A percentile compares a stretch with the other conserved stretches of the same genome.
phyloP scores from a whole-genome alignment of 2,888 invertebrate genomes.

The Busseola fusca region DNA sequence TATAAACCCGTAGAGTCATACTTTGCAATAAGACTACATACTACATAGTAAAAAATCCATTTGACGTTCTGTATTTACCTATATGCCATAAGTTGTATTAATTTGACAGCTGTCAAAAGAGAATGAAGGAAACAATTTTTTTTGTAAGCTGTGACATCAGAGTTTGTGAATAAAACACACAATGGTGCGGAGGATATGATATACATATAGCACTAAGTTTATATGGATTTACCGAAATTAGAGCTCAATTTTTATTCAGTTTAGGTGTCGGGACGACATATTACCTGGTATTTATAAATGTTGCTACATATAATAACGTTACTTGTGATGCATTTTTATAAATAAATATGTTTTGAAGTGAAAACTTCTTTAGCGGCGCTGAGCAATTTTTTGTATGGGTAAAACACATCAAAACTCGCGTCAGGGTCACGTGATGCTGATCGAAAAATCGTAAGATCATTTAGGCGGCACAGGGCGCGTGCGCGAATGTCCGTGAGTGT shows the following conservation, averaged over 20 bases:
- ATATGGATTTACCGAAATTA: constrained; percentile 47
- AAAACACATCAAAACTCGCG: too few relatives aligned
- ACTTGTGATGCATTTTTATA: not conserved
- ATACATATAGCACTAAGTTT: constrained; percentile 32
- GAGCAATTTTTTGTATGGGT: too few relatives aligned
- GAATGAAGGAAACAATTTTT: not conserved
- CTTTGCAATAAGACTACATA: not conserved
- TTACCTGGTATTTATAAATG: constrained; percentile 44
- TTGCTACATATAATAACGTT: constrained; percentile 29
- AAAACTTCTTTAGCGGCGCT: too few relatives aligned
- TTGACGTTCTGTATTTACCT: constrained; percentile 1
- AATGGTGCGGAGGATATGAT: constrained; percentile 16
- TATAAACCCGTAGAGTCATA: not conserved
- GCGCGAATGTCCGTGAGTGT: too few relatives aligned
- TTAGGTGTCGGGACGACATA: constrained; percentile 33
- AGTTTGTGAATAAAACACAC: constrained; percentile 22
- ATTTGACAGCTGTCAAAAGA: constrained; percentile 18
- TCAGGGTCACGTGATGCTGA: too few relatives aligned
- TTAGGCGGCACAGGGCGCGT: too few relatives aligned
- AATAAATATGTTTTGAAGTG: not conserved
- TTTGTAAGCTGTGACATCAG: constrained; percentile 15
- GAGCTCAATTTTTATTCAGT: constrained; percentile 64
- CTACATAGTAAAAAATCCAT: not conserved
- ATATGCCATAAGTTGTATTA: not conserved
- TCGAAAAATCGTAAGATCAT: too few relatives aligned